Base-by-base conservation (phyloP, 2,888 invertebrate genomes). In the Trachelus iudaicus region DNA sequence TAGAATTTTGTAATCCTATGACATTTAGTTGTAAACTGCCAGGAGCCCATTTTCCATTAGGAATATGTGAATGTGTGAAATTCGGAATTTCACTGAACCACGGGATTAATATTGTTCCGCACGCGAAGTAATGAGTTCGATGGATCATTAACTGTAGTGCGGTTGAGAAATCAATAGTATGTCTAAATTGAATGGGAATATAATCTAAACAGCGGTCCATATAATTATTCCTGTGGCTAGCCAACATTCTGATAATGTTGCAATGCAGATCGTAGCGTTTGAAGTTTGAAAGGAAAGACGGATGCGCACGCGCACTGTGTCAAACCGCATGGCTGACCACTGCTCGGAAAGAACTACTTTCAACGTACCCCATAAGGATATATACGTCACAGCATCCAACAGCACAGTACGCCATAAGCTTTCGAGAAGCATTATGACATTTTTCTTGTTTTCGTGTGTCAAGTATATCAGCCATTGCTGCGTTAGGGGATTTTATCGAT, bases 101-200 rank as follows among this genome's bases (percentile, higher is more conserved):
- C 56, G 56, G 56, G 23, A 56, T 56, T 56, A 56, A 23, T 56
- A 56, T 56, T 56, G 56, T 56, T 56, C 9, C 23, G 56, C 56
- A 56, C 56, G 56, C 23, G 23, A 56, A 56, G 56, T 56, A 56
- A 56, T 56, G 56, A 56, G 56, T 56, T 56, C 56, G 23, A 56
- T 56, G 56, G 40, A 75, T 69, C 34, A 78, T 77, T 77, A 80
- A 79, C 75, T 80, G 77, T 75, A 56, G 76, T 74, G 23, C 77
- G 23, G 68, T 73, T 79, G 78, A 78, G 81, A 80, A 83, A 77
- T 79, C 78, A 78, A 81, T 84, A 81, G 83, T 85, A 81, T 81
- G 80, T 82, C 83, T 81, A 87, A 88, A 89, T 88, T 87, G 85
- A 86, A 89, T 88, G 87, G 87, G 88, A 88, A 89, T 88, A 88